Conservation (phyloP, 2,888 invertebrate genomes). For the Augiades crinisus region DNA sequence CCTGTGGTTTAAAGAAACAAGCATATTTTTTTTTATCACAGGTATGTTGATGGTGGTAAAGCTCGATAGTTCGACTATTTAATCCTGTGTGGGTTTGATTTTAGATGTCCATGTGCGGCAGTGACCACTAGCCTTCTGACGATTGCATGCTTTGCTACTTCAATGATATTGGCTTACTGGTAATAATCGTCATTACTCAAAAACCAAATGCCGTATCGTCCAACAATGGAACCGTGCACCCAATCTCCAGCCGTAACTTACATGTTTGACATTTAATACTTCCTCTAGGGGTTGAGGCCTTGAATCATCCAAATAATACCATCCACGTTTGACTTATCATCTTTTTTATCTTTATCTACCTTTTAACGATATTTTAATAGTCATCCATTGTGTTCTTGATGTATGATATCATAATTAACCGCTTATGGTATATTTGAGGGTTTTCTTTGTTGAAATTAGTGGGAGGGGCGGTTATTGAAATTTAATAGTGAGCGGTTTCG, state of each 20-base stretch:
- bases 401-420: constrained; percentile 76
- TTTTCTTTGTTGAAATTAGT: constrained; percentile 21
- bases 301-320: constrained; percentile 59
- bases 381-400: constrained; percentile 53
- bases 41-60: too few relatives aligned
- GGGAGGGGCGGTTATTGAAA: constrained; percentile 27
- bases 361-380: constrained; percentile 58
- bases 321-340: constrained; percentile 61
- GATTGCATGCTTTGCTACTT: too few relatives aligned
- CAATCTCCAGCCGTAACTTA: constrained; percentile 55
- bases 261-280: constrained; percentile 73
- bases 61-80: too few relatives aligned
- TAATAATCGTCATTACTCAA: too few relatives aligned
- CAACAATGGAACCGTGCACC: constrained; percentile 40
- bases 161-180: too few relatives aligned
- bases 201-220: constrained; percentile 25
- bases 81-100: too few relatives aligned
- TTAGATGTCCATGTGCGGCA: too few relatives aligned
- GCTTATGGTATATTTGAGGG: constrained; percentile 40
- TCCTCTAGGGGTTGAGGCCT: constrained; percentile 55
- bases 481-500: too few relatives aligned
- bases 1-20: too few relatives aligned
- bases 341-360: constrained; percentile 40
- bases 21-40: too few relatives aligned
- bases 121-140: too few relatives aligned